Evolutionary conservation across 2,113 vertebrate genomes (phyloP), one percentile per base, ranked within the genome.

Genomic region (Neotoma lepida): DNA sequence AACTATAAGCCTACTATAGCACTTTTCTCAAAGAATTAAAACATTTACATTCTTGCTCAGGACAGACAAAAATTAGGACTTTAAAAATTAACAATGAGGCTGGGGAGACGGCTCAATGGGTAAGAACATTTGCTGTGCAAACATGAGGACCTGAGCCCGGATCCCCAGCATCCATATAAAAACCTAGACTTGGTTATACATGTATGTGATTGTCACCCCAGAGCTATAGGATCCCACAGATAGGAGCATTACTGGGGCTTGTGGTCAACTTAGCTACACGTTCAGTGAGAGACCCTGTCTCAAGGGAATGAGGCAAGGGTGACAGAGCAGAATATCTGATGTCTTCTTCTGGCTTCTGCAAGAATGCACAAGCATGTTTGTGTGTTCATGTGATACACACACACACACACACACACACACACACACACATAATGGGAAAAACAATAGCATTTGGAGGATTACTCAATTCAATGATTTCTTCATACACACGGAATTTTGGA

Each of bases 21-120:
- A 66, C 81, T 88, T 81, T 82, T 22, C 22, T 88, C 15, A 84
- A 95, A 94, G 73, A 95, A 96, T 96, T 95, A 96, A 93, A 94
- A 96, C 88, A 86, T 96, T 96, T 92, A 78, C 12, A 84, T 95
- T 97, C 56, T 92, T 63, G 3, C 76, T 90, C n/a, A 78, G 77
- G 93, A 96, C 35, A 86, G 91, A 94, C 9, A 73, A 89, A 95
- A 91, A 90, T 89, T 49, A 54, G 74, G 26, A 86, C 76, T 93
- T 76, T 64, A 58, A 88, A 96, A 89, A 90, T 90, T 35, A 89
- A 89, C 41, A 95, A 6, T 91, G 88, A 44, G 61, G 82, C 41
- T 49, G 17, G 10, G 30, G 15, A 22, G 15, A 33, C 20, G 58
- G 41, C 28, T 81, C 6, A 61, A n/a, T 61, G 80, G 80, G 54